Evolutionary conservation across 2,888 invertebrate species (phyloP).

Genomic region (Apocheima hispidaria): DNA sequence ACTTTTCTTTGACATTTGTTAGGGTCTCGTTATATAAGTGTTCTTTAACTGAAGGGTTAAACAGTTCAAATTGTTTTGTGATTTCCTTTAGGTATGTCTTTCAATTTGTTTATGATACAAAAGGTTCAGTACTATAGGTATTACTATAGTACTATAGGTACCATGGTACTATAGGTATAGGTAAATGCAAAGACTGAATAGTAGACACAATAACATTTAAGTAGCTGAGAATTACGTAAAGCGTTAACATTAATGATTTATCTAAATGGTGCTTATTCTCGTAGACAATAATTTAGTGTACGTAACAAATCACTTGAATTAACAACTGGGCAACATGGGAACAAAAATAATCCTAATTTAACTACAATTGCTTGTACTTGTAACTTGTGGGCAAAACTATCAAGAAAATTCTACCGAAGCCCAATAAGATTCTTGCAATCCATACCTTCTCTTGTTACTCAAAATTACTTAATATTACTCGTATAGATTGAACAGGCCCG

Average conservation of each 20-base stretch:
- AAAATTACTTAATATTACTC: slow-evolving; percentile 32
- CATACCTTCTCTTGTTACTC: slow-evolving; percentile 23
- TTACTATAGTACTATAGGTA: too few relatives aligned
- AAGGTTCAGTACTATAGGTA: background rate
- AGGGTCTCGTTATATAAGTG: slow-evolving; percentile 26
- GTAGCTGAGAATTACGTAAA: too few relatives aligned
- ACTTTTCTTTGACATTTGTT: slow-evolving; percentile 69
- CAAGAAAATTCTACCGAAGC: slow-evolving; percentile 30
- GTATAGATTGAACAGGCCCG: slow-evolving; percentile 50
- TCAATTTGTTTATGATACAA: background rate
- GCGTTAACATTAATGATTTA: background rate
- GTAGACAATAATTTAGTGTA: too few relatives aligned
- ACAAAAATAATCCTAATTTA: background rate
- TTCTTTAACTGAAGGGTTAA: slow-evolving; percentile 47
- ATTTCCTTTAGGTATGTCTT: background rate
- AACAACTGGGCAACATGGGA: background rate
- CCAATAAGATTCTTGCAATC: slow-evolving; percentile 36
- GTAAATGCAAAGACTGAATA: background rate
- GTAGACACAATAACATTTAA: background rate
- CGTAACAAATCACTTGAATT: too few relatives aligned
- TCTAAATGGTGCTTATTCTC: too few relatives aligned
- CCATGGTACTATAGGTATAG: too few relatives aligned
- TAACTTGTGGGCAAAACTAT: too few relatives aligned
- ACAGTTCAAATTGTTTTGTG: slow-evolving; percentile 39
- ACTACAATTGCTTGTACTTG: background rate